Conservation (phyloP, 2,888 invertebrate species). For the Cheilosia variabilis region DNA sequence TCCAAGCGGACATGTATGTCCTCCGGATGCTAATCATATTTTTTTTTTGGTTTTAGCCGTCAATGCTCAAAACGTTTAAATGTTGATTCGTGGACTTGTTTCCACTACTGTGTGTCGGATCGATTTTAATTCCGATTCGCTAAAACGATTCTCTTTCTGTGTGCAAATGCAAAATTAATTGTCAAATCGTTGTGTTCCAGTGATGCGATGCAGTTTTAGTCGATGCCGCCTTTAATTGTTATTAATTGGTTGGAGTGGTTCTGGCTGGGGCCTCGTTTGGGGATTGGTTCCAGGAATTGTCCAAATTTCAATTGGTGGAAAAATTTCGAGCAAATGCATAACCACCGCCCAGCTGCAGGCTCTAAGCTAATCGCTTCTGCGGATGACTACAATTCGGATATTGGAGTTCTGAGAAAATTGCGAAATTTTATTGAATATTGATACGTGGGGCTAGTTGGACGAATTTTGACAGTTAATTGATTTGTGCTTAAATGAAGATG, state of each 20-base stretch:
- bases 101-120: not conserved
- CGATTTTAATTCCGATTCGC: constrained; percentile 23
- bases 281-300: constrained; percentile 71
- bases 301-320: constrained; percentile 58
- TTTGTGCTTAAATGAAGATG: constrained; percentile 45
- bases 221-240: constrained; percentile 59
- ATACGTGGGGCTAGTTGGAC: constrained; percentile 19
- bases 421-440: constrained; percentile 18
- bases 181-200: constrained; percentile 31
- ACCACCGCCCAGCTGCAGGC: constrained; percentile 46
- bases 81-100: not conserved
- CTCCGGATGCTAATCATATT: constrained; percentile 58
- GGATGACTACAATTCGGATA: not conserved
- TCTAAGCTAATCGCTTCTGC: not conserved
- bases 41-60: not conserved
- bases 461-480: constrained; percentile 33
- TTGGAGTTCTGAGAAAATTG: constrained; percentile 25
- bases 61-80: constrained; percentile 37
- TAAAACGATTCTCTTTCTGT: constrained; percentile 2
- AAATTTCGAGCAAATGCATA: constrained; percentile 17
- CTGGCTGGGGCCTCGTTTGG: constrained; percentile 9
- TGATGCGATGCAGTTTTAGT: constrained; percentile 40
- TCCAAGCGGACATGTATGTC: constrained; percentile 55
- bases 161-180: constrained; percentile 52
- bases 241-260: constrained; percentile 60